Conservation (phyloP, 2,888 invertebrate species). For the Oligia latruncula region DNA sequence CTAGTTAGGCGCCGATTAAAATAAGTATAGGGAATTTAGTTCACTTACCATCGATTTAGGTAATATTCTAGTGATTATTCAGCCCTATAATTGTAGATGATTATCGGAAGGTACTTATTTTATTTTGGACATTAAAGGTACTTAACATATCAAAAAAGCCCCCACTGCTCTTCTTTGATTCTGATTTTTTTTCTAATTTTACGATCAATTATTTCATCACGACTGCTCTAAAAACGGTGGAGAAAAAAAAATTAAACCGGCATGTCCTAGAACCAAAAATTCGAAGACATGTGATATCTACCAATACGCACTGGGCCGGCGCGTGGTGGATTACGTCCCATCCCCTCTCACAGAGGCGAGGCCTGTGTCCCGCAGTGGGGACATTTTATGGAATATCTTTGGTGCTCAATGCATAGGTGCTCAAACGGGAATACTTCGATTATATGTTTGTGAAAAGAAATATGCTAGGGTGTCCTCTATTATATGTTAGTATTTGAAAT, state of each 20-base stretch:
- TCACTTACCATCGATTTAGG: slow-evolving; percentile 4
- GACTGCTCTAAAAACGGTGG: not conserved
- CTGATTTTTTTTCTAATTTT: not conserved
- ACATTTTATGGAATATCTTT: too few species aligned
- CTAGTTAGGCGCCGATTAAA: slow-evolving; percentile 14
- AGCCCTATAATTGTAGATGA: slow-evolving; percentile 5
- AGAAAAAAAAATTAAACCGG: not conserved
- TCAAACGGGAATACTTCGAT: too few species aligned
- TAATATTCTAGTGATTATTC: not conserved
- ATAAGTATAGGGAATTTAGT: slow-evolving; percentile 31
- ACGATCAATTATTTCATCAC: not conserved
- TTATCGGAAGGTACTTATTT: not conserved
- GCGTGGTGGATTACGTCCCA: not conserved
- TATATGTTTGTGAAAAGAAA: too few species aligned
- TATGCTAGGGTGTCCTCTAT: too few species aligned
- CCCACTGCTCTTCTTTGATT: too few species aligned
- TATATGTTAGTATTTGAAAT: too few species aligned
- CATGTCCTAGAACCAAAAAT: not conserved
- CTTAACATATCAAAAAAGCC: not conserved
- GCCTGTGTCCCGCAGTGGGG: not conserved
- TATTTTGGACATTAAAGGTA: not conserved
- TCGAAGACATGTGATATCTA: not conserved
- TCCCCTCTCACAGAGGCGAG: too few species aligned
- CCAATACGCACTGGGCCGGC: not conserved
- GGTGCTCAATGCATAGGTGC: too few species aligned